These are phyloP conservation scores for Xylocampa areola DNA, from an alignment of 2,888 invertebrate genomes.

Conservation along the genomic window DNA sequence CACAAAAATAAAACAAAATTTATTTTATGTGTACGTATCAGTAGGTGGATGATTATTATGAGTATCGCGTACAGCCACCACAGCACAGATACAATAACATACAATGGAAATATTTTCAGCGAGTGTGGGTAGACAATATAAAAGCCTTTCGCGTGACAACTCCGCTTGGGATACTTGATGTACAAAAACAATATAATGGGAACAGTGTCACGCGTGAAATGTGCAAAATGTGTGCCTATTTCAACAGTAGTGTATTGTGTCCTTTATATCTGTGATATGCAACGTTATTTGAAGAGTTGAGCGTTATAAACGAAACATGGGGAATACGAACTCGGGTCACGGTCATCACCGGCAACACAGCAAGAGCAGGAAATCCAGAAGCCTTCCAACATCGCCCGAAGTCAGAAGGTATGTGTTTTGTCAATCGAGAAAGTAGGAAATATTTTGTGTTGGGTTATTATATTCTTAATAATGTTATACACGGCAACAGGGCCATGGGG, in stretches of 20 bases:
- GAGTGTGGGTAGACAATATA: slow-evolving; percentile 44
- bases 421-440: slow-evolving; percentile 3
- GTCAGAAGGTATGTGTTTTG: slow-evolving; percentile 90
- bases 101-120: slow-evolving; percentile 34
- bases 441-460: slow-evolving; percentile 8
- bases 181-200: slow-evolving; percentile 41
- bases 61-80: slow-evolving; percentile 16
- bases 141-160: slow-evolving; percentile 49
- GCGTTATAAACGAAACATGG: slow-evolving; percentile 72
- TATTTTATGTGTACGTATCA: background rate
- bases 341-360: slow-evolving; percentile 80
- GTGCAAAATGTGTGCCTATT: slow-evolving; percentile 50
- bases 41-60: slow-evolving; percentile 12
- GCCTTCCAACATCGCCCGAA: slow-evolving; percentile 94
- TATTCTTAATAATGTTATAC: slow-evolving; percentile 14
- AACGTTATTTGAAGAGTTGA: slow-evolving; percentile 48
- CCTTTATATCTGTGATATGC: slow-evolving; percentile 40
- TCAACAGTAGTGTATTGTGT: slow-evolving; percentile 46
- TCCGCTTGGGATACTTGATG: slow-evolving; percentile 37
- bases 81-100: slow-evolving; percentile 30
- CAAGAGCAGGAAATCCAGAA: slow-evolving; percentile 91
- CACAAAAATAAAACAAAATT: background rate
- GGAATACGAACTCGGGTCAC: slow-evolving; percentile 84
- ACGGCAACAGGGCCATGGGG: background rate
- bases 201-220: slow-evolving; percentile 41